Conservation (phyloP, 2,113 vertebrate genomes). For the Dipodomys ordii region DNA sequence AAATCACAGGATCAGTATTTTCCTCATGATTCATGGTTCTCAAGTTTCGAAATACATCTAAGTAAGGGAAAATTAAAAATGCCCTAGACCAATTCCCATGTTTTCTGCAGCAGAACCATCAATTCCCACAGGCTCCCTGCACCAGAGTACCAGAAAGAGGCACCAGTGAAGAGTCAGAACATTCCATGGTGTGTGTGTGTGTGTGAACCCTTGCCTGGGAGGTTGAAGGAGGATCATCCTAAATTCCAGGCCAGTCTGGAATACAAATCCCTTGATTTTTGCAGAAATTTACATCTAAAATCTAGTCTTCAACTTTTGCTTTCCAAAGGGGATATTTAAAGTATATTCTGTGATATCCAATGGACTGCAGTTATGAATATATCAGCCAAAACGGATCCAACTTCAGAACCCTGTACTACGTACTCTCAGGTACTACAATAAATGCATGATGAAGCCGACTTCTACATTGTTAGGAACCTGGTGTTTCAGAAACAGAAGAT, state of each 20-base stretch:
- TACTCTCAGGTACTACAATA: neutral
- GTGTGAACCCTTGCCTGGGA: no score
- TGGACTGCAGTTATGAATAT: neutral
- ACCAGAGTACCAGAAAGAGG: neutral
- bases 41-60: neutral
- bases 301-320: slow-evolving; percentile 10
- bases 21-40: neutral
- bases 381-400: neutral
- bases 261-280: neutral
- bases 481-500: slow-evolving; percentile 14
- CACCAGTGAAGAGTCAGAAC: neutral
- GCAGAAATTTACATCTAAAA: slow-evolving; percentile 19
- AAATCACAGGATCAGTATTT: slow-evolving; percentile 19
- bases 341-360: neutral
- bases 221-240: no score
- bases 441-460: slow-evolving; percentile 1
- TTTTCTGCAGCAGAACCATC: neutral
- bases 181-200: no score
- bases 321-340: slow-evolving; percentile 23
- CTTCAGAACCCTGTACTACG: neutral
- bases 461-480: neutral
- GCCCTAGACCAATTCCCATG: neutral
- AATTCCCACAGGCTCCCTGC: neutral
- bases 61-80: neutral
- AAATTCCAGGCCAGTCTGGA: no score